phyloP scores from a whole-genome alignment of 2,113 vertebrate genomes.

The Pedetes capensis region DNA sequence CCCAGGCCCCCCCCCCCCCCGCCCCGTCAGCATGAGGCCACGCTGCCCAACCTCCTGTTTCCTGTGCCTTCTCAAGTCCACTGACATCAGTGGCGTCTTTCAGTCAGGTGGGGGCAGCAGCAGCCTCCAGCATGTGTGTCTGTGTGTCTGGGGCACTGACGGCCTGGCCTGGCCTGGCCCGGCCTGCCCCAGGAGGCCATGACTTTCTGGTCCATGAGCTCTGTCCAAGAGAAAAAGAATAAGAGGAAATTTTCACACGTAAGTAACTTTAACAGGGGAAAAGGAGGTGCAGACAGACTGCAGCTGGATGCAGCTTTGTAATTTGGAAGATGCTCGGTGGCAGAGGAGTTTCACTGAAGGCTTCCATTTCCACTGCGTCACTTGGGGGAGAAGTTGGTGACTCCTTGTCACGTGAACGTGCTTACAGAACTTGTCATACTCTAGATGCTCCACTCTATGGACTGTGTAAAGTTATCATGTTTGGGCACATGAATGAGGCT shows the following conservation, averaged over 20 bases:
- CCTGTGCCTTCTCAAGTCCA: not conserved
- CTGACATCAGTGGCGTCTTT: not conserved
- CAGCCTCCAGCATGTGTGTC: not conserved
- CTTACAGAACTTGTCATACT: accelerated
- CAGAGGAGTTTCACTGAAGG: not conserved
- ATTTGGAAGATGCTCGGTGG: not conserved
- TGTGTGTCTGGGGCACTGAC: accelerated
- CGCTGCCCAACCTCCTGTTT: not conserved
- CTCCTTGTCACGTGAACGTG: not conserved
- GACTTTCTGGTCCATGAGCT: not conserved
- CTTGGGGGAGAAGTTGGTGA: not conserved
- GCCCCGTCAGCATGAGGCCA: not conserved
- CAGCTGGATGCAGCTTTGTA: not conserved
- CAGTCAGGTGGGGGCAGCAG: not conserved
- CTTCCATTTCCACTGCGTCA: not conserved
- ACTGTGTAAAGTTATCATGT: not conserved
- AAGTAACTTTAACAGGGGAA: not conserved
- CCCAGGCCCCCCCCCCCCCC: no score
- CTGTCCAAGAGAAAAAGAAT: accelerated
- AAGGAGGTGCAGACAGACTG: not conserved
- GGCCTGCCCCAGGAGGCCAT: no score
- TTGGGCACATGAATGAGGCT: accelerated
- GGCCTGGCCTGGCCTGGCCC: not conserved
- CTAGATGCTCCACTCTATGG: accelerated
- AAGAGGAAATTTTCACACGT: not conserved